Percentiles rank a stretch among this genome's conserved stretches.
These are phyloP conservation scores for Ispidina lecontei DNA, from an alignment of 2,797 vertebrate species.

Conservation along the genomic window DNA sequence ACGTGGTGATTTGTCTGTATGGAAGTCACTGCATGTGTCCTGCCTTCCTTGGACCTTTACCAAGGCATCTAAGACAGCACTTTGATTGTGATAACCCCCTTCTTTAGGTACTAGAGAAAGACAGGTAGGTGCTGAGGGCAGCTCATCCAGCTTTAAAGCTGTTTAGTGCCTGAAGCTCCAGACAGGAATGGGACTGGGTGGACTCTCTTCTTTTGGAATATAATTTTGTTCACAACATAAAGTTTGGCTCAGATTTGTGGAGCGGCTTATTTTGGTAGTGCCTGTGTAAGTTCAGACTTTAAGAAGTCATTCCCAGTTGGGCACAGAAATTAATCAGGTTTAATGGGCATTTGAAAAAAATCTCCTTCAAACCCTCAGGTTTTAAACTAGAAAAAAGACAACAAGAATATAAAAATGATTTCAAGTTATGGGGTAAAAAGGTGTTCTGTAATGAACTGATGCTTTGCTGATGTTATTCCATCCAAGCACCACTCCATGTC, in stretches of 20 bases:
- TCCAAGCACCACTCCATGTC: not conserved
- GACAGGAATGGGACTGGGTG: not conserved
- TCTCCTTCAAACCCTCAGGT: not conserved
- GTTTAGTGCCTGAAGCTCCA: not conserved
- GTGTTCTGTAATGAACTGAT: not conserved
- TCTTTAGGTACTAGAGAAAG: not conserved
- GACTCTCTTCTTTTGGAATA: not conserved
- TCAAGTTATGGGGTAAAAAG: accelerated
- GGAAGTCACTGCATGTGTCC: not conserved
- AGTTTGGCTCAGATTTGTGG: not conserved
- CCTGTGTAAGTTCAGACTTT: not conserved
- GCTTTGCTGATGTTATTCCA: not conserved
- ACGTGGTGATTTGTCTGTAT: not conserved
- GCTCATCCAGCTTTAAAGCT: not conserved
- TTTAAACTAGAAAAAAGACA: not conserved
- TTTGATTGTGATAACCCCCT: not conserved
- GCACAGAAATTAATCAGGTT: not conserved
- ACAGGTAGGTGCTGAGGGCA: not conserved
- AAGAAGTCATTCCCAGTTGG: not conserved
- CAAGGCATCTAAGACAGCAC: not conserved
- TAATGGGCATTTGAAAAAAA: not conserved
- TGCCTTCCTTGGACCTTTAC: not conserved
- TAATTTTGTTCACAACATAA: not conserved
- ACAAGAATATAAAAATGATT: not conserved
- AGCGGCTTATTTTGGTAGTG: not conserved